These are phyloP conservation scores for Ophioninae sp. DNA, from an alignment of 2,888 invertebrate genomes.

Conservation along the genomic window DNA sequence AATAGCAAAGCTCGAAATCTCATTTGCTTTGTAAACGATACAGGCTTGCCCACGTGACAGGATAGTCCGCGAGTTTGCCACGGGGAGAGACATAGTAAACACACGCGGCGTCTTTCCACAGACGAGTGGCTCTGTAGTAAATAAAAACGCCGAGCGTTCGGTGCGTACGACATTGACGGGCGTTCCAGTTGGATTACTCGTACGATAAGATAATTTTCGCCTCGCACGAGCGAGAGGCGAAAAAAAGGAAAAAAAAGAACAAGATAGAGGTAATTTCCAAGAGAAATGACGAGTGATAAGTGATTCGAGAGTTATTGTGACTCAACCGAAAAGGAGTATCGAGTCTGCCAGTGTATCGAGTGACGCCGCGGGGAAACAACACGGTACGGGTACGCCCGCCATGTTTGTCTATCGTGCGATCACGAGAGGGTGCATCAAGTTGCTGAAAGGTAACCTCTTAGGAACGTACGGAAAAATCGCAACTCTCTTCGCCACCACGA, in stretches of 20 bases:
- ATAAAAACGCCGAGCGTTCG: not conserved
- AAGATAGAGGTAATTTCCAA: not conserved
- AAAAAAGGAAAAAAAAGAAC: not conserved
- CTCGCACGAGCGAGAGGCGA: not conserved
- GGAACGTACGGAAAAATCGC: constrained; percentile 33
- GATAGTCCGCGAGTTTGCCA: not conserved
- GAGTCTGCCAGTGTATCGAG: not conserved
- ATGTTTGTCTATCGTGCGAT: not conserved
- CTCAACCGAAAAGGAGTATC: not conserved
- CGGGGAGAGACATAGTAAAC: not conserved
- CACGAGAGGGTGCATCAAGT: constrained; percentile 30
- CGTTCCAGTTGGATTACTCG: not conserved
- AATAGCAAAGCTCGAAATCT: too few species aligned
- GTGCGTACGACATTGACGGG: not conserved
- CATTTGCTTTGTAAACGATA: too few species aligned
- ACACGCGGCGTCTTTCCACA: not conserved
- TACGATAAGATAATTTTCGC: not conserved
- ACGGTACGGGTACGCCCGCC: not conserved
- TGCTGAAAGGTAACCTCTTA: not conserved
- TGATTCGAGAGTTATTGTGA: not conserved
- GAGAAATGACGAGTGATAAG: not conserved
- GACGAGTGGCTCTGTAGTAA: not conserved
- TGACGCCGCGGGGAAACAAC: not conserved
- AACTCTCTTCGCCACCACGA: not conserved
- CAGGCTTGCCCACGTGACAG: not conserved